phyloP scores from a whole-genome alignment of 1,140 invertebrate species.

The Oncopeltus fasciatus region DNA sequence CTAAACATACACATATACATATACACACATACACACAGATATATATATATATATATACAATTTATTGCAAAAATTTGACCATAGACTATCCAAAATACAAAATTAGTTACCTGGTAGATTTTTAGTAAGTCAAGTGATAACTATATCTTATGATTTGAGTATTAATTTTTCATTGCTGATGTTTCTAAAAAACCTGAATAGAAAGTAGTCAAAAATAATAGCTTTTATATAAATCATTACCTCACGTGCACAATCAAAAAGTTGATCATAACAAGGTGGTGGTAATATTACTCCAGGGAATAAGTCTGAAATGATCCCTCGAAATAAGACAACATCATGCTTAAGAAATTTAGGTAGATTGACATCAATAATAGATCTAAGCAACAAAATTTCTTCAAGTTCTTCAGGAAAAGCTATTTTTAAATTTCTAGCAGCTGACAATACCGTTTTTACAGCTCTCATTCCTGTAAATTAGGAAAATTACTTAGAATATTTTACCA shows the following conservation, averaged over 20 bases:
- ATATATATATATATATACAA: too few relatives aligned
- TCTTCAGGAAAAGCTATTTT: conserved; percentile 72
- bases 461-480: conserved; percentile 31
- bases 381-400: conserved; percentile 56
- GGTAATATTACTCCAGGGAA: conserved; percentile 69
- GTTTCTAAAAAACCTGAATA: too few relatives aligned
- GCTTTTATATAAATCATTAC: not conserved
- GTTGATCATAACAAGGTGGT: conserved; percentile 51
- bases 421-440: conserved; percentile 72
- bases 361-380: conserved; percentile 78
- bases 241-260: conserved; percentile 30
- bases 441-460: conserved; percentile 68
- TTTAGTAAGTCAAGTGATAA: too few relatives aligned
- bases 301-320: conserved; percentile 82
- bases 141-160: too few relatives aligned
- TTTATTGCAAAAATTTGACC: too few relatives aligned
- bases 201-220: too few relatives aligned
- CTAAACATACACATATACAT: too few relatives aligned
- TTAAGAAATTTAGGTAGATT: conserved; percentile 86
- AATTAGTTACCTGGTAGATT: too few relatives aligned
- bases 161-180: too few relatives aligned
- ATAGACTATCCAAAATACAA: too few relatives aligned
- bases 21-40: too few relatives aligned
- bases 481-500: too few relatives aligned
- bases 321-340: conserved; percentile 75